Conservation (phyloP, 2,888 invertebrate species). For the Saturnia pavonia region DNA sequence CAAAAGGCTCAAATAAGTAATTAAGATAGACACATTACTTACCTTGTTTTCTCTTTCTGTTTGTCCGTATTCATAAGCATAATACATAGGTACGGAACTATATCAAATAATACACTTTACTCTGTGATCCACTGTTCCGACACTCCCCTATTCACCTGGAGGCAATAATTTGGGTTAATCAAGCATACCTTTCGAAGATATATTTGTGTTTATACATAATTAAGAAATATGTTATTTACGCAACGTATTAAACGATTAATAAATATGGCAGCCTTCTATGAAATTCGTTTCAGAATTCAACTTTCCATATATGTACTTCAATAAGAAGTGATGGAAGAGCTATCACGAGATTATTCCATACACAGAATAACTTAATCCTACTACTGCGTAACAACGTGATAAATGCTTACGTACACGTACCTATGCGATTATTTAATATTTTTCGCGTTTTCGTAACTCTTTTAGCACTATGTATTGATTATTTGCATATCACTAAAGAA, state of each 20-base stretch:
- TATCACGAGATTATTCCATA: not conserved
- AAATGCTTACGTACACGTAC: not conserved
- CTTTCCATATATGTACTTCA: not conserved
- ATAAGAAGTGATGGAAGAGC: not conserved
- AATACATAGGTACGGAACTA: too few species aligned
- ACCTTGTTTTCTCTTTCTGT: too few species aligned
- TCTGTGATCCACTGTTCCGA: too few species aligned
- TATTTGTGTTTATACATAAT: not conserved
- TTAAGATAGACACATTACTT: too few species aligned
- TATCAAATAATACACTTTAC: too few species aligned
- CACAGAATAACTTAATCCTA: not conserved
- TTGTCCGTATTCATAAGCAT: too few species aligned
- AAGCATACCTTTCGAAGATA: not conserved
- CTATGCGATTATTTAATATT: not conserved
- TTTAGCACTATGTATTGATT: not conserved
- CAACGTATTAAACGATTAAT: not conserved
- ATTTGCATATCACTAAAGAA: not conserved
- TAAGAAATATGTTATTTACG: not conserved
- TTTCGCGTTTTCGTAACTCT: not conserved
- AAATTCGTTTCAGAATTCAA: not conserved
- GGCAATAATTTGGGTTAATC: not conserved
- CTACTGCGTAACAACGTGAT: not conserved
- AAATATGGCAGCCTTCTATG: not conserved
- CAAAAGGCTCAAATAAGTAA: too few species aligned
- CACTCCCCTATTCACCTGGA: not conserved